Evolutionary conservation across 2,797 vertebrate genomes (phyloP), one percentile per base, ranked within the genome.

Genomic region (Meda fulgida): DNA sequence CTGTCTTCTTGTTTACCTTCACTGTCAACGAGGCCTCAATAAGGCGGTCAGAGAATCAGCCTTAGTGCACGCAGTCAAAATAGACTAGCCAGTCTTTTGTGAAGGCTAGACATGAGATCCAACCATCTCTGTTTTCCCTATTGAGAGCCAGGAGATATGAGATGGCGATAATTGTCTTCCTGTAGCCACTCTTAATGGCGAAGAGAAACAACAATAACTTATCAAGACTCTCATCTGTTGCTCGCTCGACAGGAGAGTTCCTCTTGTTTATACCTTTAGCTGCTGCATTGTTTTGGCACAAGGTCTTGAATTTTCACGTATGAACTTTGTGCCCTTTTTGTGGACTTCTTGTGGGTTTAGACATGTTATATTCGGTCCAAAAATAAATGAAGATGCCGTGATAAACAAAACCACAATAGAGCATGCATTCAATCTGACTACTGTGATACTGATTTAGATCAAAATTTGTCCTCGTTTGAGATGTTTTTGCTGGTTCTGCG

Each of bases 41-140:
- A 90, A 90, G 88, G 88, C 71, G 80, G 85, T 77, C 69, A 43
- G 69, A 66, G 65, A 78, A 87, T 88, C 89, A 85, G 83, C 80
- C 84, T 87, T n/a, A 66, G 58, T 55, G 83, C 78, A 38, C 14
- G 66, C 90, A 95, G 94, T 93, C 93, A 95, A 93, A 95, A 95
- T 93, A 95, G 91, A 80, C 87, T 72, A 84, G 85, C 78, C 85
- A 80, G 81, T 89, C 93, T 92, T 94, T 95, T 95, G 94, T 95
- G 43, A 85, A 84, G 71, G 8, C 86, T 89, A 95, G 94, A 95
- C 93, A 81, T 85, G 87, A 88, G 89, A 90, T 89, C 53, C 67
- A 88, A 85, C 36, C 36, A 80, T 87, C 89, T 85, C 85, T 84
- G 76, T 92, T 91, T 88, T 88, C 53, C 46, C 36, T 36, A 87